Evolutionary conservation across 2,797 vertebrate genomes (phyloP), one percentile per base, ranked within the genome.

Genomic region (Poecilia velifera): DNA sequence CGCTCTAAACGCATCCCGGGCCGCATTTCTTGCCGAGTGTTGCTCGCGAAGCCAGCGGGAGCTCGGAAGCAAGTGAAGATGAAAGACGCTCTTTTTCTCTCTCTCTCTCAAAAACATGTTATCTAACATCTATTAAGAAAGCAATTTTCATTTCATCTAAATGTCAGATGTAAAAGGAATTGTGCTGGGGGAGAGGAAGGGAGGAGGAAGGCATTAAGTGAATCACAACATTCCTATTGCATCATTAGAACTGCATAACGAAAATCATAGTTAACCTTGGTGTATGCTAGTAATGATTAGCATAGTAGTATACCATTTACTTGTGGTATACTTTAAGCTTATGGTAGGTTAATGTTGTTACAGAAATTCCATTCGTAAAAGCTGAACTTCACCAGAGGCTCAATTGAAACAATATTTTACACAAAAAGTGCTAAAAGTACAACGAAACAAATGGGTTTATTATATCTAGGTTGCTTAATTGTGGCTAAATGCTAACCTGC

Each of bases 91-190:
- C 53, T 70, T 8, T 25, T 9, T 43, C 25, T 51, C 0, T 36
- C 49, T 76, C 43, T 13, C 12, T 66, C n/a, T 25, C 0, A 31
- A 28, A 41, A 77, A 31, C 49, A n/a, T 31, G 36, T 70, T 41
- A 51, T 68, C 31, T 51, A 76, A 76, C 76, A 53, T n/a, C 76
- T 51, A 55, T 77, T 77, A 71, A 43, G 47, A 5, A 53, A 41
- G 8, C 64, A 14, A 77, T 28, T 51, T 77, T 43, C 39, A 34
- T 72, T 71, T 57, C 49, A 28, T 71, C 76, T 31, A 57, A 77
- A 77, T 77, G 49, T 57, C 66, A 77, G 55, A 71, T n/a, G 22
- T 34, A 41, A 71, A 51, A 41, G 6, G n/a, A 77, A 31, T 28
- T 71, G 64, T 39, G 22, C 36, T 43, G 22, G 49, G 22, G 51